Evolutionary conservation across 1,140 invertebrate genomes (phyloP), one percentile per base, ranked within the genome.

Genomic region (Temnothorax curvispinosus): DNA sequence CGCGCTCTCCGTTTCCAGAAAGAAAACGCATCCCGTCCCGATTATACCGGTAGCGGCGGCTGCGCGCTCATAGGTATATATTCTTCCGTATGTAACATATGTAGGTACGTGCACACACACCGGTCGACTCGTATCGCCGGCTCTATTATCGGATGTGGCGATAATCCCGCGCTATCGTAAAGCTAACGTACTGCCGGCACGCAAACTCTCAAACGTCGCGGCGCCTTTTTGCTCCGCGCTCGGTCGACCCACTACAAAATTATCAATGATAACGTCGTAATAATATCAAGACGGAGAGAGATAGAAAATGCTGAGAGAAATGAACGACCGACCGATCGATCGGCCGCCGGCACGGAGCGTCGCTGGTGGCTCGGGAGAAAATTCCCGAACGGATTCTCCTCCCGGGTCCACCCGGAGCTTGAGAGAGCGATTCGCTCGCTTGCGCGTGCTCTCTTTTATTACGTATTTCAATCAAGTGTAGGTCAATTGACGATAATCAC

Each of bases 401-500:
- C 38, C 67, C 21, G 50, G 60, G 35, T 60, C 88, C 78, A 56
- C 32, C 13, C 18, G 56, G 75, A 52, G 38, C 54, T 60, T 41
- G 67, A 35, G 65, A 60, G 67, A 13, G 41, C 38, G 52, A n/a
- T 38, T 72, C 58, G 44, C 44, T 32, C 21, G 47, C 67, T 52
- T 52, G 50, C 52, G 44, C 56, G 15, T n/a, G 77, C 62, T 69
- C 84, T 90, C 82, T 88, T 90, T 91, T 91, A 90, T 90, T 90
- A 90, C 80, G 86, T 88, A 88, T 91, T 91, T 91, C 89, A 90
- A 91, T 91, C 89, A 87, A 86, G 89, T 90, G 78, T 88, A 88
- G 89, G 89, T 91, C 89, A 91, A 91, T 91, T 87, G 89, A 88
- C 87, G 89, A 91, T 91, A 91, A 91, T 91, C 86, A 90, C 89